Base-by-base conservation (phyloP, 2,113 vertebrate species). In the Bucco capensis region DNA sequence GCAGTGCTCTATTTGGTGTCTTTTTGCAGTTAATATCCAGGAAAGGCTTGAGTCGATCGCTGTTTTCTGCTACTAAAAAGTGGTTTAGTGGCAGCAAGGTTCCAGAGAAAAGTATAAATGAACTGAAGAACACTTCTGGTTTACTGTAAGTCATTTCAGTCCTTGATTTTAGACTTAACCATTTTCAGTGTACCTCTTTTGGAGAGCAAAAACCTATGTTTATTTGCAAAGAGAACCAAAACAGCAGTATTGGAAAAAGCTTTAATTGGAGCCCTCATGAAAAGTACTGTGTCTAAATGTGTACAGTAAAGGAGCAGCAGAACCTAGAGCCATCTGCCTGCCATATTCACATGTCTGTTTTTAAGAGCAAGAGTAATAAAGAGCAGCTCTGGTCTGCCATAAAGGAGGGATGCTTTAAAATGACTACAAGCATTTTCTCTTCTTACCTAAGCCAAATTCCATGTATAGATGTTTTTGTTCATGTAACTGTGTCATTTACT, bases 51-150 rank as follows among this genome's bases (percentile, higher is more conserved):
- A 99, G 99, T 92, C 98, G 99, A 8, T 99, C 99, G 25, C 94
- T 99, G 8, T 99, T 99, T 97, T 98, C 98, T n/a, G 99, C 98
- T 57, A 99, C 99, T 56, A 99, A 99, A 94, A 99, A 99, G 96
- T 99, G 99, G 99, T 99, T 99, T 95, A 99, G 99, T 14, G 99
- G 99, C 69, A 98, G 98, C 70, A 99, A 99, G 95, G 98, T 98
- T 94, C 99, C 99, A 83, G 99, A 99, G 97, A 99, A 99, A 96
- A 98, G 98, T 77, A 97, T 99, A 85, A 98, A 97, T 96, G 99
- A 99, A 56, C 97, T 99, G 73, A 99, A 99, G 97, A 99, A 98
- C 95, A 98, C 99, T 33, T 98, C 97, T 86, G 98, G 99, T 57
- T 97, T 99, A 74, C 97, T 99, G 99, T 99, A 96, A 99, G 99